These are phyloP conservation scores for Synanthedon andrenaeformis DNA, from an alignment of 2,888 invertebrate species.

Conservation along the genomic window DNA sequence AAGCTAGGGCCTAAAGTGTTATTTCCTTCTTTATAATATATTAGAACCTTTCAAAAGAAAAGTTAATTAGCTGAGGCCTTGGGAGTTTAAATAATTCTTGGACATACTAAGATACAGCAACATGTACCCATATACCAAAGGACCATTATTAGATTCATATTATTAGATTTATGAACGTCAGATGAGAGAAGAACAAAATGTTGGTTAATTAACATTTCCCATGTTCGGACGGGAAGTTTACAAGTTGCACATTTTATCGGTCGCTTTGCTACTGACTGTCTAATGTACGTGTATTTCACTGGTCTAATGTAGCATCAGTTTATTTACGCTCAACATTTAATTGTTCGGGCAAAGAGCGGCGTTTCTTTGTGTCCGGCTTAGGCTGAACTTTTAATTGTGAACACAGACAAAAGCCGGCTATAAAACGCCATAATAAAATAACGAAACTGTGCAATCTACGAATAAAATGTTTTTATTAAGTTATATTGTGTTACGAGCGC, in stretches of 20 bases:
- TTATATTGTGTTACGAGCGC: slow-evolving; percentile 26
- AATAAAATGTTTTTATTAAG: slow-evolving; percentile 61
- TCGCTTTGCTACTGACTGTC: slow-evolving; percentile 18
- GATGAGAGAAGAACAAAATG: slow-evolving; percentile 60
- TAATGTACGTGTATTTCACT: slow-evolving; percentile 32
- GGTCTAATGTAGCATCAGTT: slow-evolving; percentile 24
- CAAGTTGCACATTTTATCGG: slow-evolving; percentile 61
- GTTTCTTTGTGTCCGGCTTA: slow-evolving; percentile 54
- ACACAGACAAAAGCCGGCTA: slow-evolving; percentile 53
- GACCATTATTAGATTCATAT: too few species aligned
- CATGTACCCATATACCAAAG: too few species aligned
- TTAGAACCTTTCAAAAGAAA: too few species aligned
- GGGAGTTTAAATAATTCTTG: too few species aligned
- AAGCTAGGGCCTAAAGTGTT: too few species aligned
- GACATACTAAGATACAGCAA: too few species aligned
- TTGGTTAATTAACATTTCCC: slow-evolving; percentile 60
- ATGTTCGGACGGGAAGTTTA: slow-evolving; percentile 61
- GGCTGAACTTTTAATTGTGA: slow-evolving; percentile 66
- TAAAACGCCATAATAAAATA: slow-evolving; percentile 43
- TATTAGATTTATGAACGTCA: slow-evolving; percentile 39
- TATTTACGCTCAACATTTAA: slow-evolving; percentile 54
- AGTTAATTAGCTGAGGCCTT: too few species aligned
- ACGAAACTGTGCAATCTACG: slow-evolving; percentile 42
- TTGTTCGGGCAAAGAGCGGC: slow-evolving; percentile 55
- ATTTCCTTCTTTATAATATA: too few species aligned